These are phyloP conservation scores for Pinna nobilis DNA, from an alignment of 1,140 invertebrate genomes.

Conservation along the genomic window DNA sequence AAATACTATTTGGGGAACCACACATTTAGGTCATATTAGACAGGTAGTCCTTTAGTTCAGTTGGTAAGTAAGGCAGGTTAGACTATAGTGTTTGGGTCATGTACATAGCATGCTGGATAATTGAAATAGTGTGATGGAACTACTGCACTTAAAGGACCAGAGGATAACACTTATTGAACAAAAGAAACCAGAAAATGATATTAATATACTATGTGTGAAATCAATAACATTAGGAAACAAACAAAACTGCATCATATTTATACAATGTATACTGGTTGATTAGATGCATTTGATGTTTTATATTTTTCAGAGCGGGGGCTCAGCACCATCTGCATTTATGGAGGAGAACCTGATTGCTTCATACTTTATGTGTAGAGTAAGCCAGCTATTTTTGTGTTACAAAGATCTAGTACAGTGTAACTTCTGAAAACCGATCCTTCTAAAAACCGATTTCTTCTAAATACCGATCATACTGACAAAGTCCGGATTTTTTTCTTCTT, in stretches of 20 bases:
- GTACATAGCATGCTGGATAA: too few species aligned
- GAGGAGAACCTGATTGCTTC: slow-evolving; percentile 74
- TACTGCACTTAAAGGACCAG: too few species aligned
- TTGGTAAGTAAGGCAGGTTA: too few species aligned
- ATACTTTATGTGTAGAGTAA: slow-evolving; percentile 77
- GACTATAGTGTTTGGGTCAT: too few species aligned
- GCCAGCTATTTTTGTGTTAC: slow-evolving; percentile 19
- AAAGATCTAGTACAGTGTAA: not conserved
- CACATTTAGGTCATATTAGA: too few species aligned
- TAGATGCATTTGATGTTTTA: not conserved
- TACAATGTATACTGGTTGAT: not conserved
- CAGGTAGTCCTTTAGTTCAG: too few species aligned
- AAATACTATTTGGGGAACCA: too few species aligned
- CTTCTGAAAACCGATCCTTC: not conserved
- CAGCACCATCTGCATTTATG: slow-evolving; percentile 76
- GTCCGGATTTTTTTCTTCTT: not conserved
- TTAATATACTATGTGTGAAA: not conserved
- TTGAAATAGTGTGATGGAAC: too few species aligned
- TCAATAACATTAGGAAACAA: not conserved
- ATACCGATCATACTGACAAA: not conserved
- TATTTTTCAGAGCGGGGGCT: slow-evolving; percentile 55
- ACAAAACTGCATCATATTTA: not conserved
- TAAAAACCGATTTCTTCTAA: not conserved
- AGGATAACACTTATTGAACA: too few species aligned
- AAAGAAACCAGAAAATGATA: too few species aligned